Conservation (phyloP, 2,797 vertebrate genomes). For the Hippocampus kuda region DNA sequence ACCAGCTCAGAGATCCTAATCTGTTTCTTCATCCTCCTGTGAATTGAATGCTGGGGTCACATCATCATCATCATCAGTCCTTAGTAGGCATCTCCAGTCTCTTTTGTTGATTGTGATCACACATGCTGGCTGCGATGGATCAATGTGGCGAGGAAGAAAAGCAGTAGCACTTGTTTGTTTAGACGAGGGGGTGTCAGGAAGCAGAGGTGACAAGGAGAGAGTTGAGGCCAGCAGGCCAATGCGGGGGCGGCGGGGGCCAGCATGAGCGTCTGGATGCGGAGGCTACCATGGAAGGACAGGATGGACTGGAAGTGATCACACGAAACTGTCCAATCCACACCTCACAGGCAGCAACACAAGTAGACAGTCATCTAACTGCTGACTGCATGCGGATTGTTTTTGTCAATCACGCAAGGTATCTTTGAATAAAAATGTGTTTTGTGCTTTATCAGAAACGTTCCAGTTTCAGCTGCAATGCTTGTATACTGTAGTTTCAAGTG, state of each 20-base stretch:
- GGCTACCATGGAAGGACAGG: slow-evolving; percentile 44
- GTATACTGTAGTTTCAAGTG: no score
- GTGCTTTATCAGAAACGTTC: no score
- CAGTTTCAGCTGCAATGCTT: no score
- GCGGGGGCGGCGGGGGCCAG: slow-evolving; percentile 19
- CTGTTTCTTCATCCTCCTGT: background rate
- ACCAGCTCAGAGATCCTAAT: no score
- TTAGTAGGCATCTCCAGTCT: slow-evolving; percentile 30
- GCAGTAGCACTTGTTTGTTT: slow-evolving; percentile 54
- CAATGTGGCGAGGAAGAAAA: slow-evolving; percentile 14
- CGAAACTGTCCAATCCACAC: slow-evolving; percentile 41
- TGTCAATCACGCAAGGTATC: no score
- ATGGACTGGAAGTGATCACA: slow-evolving; percentile 23
- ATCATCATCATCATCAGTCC: slow-evolving; percentile 28
- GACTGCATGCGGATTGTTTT: no score
- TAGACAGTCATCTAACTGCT: background rate
- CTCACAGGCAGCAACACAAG: slow-evolving; percentile 5
- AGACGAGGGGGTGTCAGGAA: slow-evolving; percentile 46
- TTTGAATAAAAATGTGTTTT: no score
- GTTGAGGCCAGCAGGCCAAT: slow-evolving; percentile 30
- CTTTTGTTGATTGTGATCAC: slow-evolving; percentile 56
- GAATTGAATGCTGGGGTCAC: background rate
- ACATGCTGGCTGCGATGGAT: slow-evolving; percentile 18
- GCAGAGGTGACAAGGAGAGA: slow-evolving; percentile 45
- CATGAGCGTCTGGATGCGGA: slow-evolving; percentile 28